phyloP scores from a whole-genome alignment of 2,888 invertebrate species.

The Drosophila paramelanica region DNA sequence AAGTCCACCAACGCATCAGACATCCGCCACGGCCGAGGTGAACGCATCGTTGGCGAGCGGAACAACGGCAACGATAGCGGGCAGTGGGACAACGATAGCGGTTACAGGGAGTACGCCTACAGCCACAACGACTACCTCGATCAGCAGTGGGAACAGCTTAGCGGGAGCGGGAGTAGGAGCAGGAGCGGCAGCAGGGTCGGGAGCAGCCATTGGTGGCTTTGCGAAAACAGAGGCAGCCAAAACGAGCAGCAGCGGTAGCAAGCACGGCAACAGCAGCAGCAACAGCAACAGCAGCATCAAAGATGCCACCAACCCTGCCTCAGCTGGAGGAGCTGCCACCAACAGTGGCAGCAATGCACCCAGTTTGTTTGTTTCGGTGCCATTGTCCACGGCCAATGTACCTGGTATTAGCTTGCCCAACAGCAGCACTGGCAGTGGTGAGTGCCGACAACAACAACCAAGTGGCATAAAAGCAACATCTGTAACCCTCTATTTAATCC shows the following conservation, averaged over 20 bases:
- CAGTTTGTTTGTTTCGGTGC: slow-evolving; percentile 88
- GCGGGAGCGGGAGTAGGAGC: neutral
- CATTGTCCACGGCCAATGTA: slow-evolving; percentile 86
- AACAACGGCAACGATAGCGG: slow-evolving; percentile 55
- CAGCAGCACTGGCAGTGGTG: slow-evolving; percentile 59
- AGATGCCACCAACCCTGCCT: slow-evolving; percentile 38
- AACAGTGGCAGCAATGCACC: slow-evolving; percentile 78
- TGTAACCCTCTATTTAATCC: neutral
- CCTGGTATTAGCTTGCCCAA: slow-evolving; percentile 85
- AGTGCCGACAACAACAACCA: slow-evolving; percentile 21
- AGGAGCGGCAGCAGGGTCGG: neutral
- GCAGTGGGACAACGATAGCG: slow-evolving; percentile 60
- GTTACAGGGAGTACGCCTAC: slow-evolving; percentile 37
- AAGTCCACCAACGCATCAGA: slow-evolving; percentile 83
- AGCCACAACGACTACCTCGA: slow-evolving; percentile 41
- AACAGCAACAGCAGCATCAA: slow-evolving; percentile 44
- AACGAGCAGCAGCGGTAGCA: slow-evolving; percentile 44
- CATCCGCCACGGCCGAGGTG: slow-evolving; percentile 76
- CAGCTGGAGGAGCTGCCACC: slow-evolving; percentile 34
- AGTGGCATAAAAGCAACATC: too few species aligned
- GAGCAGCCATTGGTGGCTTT: slow-evolving; percentile 30
- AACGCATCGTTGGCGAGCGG: slow-evolving; percentile 62
- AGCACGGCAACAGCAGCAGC: slow-evolving; percentile 41
- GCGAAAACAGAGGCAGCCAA: slow-evolving; percentile 60
- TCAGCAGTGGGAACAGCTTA: slow-evolving; percentile 37